Evolutionary conservation across 2,797 vertebrate species (phyloP).

Genomic region (Mus minutoides): DNA sequence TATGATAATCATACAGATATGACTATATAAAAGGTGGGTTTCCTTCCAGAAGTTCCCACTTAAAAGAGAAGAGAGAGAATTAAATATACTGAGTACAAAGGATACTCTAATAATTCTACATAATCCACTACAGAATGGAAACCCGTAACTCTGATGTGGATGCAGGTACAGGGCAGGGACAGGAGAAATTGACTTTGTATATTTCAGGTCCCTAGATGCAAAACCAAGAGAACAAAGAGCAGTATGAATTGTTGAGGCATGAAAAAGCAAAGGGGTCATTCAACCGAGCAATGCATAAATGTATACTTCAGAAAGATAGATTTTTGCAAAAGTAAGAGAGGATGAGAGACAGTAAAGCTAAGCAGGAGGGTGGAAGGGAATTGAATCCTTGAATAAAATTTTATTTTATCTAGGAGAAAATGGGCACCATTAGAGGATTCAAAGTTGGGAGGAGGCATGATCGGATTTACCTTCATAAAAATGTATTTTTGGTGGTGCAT

Average conservation of each 20-base stretch:
- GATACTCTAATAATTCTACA: background rate
- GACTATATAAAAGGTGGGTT: background rate
- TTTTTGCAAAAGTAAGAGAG: background rate
- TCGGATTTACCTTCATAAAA: conserved; percentile 45
- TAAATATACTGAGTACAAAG: background rate
- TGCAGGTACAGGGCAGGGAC: background rate
- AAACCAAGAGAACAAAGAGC: background rate
- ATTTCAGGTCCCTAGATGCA: background rate
- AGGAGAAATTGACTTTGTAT: background rate
- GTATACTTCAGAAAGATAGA: background rate
- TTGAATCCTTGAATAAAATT: background rate
- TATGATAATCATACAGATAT: background rate
- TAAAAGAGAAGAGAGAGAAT: background rate
- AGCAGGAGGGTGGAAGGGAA: background rate
- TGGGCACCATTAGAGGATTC: background rate
- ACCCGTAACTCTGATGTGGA: background rate
- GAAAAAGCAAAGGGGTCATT: background rate
- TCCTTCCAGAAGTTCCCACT: background rate
- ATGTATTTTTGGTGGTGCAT: background rate
- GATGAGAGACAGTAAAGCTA: background rate
- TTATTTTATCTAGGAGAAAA: conserved; percentile 25
- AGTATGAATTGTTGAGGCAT: background rate
- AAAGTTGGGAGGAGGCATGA: background rate
- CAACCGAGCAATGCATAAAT: background rate
- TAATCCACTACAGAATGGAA: background rate